Conservation (phyloP, 2,888 invertebrate species). For the Phytoseiulus persimilis region DNA sequence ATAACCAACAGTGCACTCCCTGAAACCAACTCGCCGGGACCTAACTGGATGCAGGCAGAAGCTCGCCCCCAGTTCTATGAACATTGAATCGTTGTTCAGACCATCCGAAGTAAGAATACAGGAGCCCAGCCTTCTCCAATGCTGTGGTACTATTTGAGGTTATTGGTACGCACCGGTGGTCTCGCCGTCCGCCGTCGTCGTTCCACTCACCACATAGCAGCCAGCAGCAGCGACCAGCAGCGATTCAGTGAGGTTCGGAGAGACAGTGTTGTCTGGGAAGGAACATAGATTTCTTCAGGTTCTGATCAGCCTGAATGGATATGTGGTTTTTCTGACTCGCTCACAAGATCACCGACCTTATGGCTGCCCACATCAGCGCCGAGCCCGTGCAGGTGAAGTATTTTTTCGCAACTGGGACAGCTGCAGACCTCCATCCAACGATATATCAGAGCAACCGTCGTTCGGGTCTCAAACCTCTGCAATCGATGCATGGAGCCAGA, state of each 20-base stretch:
- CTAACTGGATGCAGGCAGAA: no score
- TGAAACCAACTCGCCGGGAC: no score
- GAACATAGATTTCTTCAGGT: neutral
- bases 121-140: neutral
- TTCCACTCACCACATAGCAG: slow-evolving; percentile 5
- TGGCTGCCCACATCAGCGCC: slow-evolving; percentile 5
- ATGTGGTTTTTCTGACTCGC: neutral
- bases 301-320: neutral
- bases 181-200: neutral
- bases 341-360: neutral
- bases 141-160: neutral
- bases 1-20: no score
- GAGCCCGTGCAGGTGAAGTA: neutral
- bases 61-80: no score
- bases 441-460: neutral
- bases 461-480: neutral
- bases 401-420: neutral
- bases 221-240: neutral
- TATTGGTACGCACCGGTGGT: neutral
- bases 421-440: neutral
- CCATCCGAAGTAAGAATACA: neutral
- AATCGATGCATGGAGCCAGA: neutral
- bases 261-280: neutral
- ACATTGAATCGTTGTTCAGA: no score
- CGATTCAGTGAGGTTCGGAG: neutral